Percentiles rank a stretch among this genome's conserved stretches.
Conservation (phyloP, 2,797 vertebrate genomes). For the Gallinago stenura region DNA sequence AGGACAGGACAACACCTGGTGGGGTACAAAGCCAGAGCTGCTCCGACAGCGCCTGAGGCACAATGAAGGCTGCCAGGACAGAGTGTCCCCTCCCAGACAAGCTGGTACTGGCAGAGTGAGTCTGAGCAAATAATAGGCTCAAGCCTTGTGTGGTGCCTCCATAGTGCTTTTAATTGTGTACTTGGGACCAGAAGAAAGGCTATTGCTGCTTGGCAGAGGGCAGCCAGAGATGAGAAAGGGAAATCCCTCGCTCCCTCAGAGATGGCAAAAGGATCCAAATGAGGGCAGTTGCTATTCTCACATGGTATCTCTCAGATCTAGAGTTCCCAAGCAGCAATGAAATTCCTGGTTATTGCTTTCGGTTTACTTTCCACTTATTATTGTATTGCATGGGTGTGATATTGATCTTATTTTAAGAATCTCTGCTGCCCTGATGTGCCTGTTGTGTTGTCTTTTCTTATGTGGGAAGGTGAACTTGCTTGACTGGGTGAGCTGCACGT, state of each 20-base stretch:
- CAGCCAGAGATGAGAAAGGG: neutral
- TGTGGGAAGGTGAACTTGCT: fast-evolving
- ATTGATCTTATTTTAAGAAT: neutral
- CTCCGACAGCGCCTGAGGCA: fast-evolving
- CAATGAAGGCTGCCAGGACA: neutral
- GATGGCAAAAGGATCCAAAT: neutral
- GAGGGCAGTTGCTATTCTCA: neutral
- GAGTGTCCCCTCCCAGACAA: fast-evolving
- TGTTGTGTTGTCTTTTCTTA: neutral
- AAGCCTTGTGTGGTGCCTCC: fast-evolving
- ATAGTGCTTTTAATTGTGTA: fast-evolving
- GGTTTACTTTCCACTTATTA: neutral
- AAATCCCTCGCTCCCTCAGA: neutral
- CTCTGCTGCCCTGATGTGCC: neutral
- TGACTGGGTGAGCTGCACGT: neutral
- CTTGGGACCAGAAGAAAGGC: neutral
- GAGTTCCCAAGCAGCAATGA: neutral
- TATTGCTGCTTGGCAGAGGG: neutral
- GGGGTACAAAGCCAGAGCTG: neutral
- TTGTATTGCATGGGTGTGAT: neutral
- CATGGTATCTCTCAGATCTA: neutral
- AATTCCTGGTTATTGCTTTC: neutral
- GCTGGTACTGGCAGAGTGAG: neutral
- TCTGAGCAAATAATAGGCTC: neutral
- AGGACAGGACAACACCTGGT: neutral